phyloP scores from a whole-genome alignment of 2,797 vertebrate species.

The Gila robusta region DNA sequence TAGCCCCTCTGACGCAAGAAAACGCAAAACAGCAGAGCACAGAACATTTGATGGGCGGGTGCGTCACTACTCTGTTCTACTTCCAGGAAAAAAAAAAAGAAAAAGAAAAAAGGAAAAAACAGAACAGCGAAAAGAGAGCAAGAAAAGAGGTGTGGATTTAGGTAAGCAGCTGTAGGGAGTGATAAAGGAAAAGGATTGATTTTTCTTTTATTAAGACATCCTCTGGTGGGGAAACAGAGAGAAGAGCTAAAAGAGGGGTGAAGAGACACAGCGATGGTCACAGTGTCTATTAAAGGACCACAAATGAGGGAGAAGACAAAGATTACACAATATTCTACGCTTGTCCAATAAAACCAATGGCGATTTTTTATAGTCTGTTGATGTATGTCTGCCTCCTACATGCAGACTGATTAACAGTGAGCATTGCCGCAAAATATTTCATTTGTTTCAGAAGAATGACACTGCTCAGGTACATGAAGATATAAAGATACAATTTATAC shows the following conservation, averaged over 20 bases:
- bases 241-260: conserved; percentile 17
- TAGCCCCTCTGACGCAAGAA: conserved; percentile 77
- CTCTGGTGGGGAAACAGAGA: conserved; percentile 69
- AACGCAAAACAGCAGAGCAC: conserved; percentile 77
- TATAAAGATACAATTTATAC: conserved; percentile 1
- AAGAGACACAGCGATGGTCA: conserved; percentile 67
- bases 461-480: background rate
- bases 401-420: background rate
- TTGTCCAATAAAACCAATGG: background rate
- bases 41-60: conserved; percentile 81
- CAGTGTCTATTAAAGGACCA: conserved; percentile 79
- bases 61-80: conserved; percentile 81
- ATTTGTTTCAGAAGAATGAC: background rate
- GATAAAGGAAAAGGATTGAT: conserved; percentile 81
- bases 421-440: background rate
- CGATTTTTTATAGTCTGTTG: background rate
- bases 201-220: conserved; percentile 82
- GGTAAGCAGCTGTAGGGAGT: conserved; percentile 80
- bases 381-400: background rate
- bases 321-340: conserved; percentile 66
- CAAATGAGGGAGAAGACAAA: conserved; percentile 80
- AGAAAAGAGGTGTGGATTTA: conserved; percentile 78
- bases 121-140: conserved; percentile 57
- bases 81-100: conserved; percentile 81
- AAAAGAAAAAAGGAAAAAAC: conserved; percentile 62